A percentile compares a stretch with the other conserved stretches of the same genome.
These are phyloP conservation scores for Climacteris rufus DNA, from an alignment of 2,113 vertebrate species.

Conservation along the genomic window DNA sequence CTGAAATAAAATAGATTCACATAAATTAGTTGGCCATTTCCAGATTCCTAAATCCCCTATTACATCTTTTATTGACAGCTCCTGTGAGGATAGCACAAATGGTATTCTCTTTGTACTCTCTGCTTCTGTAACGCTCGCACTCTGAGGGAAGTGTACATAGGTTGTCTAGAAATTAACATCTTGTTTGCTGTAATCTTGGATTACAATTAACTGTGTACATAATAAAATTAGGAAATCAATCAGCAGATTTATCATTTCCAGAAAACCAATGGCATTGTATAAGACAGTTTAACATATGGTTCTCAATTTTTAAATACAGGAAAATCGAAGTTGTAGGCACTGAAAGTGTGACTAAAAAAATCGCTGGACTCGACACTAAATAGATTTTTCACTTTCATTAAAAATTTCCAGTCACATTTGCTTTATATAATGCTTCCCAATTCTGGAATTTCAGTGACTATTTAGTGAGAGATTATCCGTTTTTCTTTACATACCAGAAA, in stretches of 20 bases:
- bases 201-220: constrained; percentile 85
- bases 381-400: neutral
- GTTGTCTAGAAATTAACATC: constrained; percentile 88
- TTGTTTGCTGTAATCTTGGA: constrained; percentile 89
- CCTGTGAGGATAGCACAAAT: constrained; percentile 79
- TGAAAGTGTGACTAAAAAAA: constrained; percentile 25
- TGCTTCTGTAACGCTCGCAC: constrained; percentile 63
- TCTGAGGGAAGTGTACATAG: constrained; percentile 73
- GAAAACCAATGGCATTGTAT: constrained; percentile 49
- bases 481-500: neutral
- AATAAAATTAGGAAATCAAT: constrained; percentile 82
- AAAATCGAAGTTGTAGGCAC: constrained; percentile 18
- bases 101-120: constrained; percentile 76
- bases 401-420: neutral
- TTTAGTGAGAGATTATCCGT: neutral
- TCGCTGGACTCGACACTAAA: neutral
- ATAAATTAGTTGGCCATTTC: constrained; percentile 88
- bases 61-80: constrained; percentile 87
- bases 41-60: constrained; percentile 89
- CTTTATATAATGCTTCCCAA: neutral
- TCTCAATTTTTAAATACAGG: constrained; percentile 44
- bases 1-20: constrained; percentile 88
- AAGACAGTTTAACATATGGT: constrained; percentile 44
- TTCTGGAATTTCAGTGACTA: neutral
- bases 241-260: constrained; percentile 63